A percentile compares a stretch with the other conserved stretches of the same genome.
phyloP scores from a whole-genome alignment of 2,888 invertebrate species.

The Nycteola revayana region DNA sequence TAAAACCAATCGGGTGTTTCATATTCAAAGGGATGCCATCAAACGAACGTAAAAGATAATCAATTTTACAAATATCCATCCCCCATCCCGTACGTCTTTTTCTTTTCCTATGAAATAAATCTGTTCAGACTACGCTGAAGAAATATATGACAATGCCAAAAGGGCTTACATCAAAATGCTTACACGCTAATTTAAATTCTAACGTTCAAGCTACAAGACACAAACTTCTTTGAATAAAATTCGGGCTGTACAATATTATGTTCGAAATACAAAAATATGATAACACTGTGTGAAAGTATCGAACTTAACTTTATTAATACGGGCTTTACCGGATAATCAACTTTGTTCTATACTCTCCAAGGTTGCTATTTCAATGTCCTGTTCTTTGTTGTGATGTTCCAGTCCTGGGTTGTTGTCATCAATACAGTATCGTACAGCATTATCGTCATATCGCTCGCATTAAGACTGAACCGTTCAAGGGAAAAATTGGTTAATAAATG shows the following conservation, averaged over 20 bases:
- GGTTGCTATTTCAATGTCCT: constrained; percentile 20
- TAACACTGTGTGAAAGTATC: constrained; percentile 70
- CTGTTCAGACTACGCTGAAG: constrained; percentile 50
- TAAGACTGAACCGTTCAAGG: constrained; percentile 71
- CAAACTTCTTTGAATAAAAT: constrained; percentile 6
- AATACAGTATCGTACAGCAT: constrained; percentile 70
- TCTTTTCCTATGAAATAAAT: constrained; percentile 67
- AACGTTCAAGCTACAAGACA: rapidly evolving
- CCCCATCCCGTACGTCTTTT: constrained; percentile 53
- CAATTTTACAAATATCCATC: constrained; percentile 76
- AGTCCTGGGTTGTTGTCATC: constrained; percentile 43
- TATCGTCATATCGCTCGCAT: constrained; percentile 70
- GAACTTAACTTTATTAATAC: constrained; percentile 68
- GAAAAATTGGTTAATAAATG: constrained; percentile 79
- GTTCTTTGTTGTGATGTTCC: constrained; percentile 25
- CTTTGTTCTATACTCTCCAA: constrained; percentile 7
- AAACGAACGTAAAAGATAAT: constrained; percentile 76
- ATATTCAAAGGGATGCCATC: constrained; percentile 53
- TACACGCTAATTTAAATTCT: constrained; percentile 15
- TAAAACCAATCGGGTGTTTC: constrained; percentile 67
- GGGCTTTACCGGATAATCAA: constrained; percentile 13
- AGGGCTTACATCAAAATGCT: constrained; percentile 15
- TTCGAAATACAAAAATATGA: constrained; percentile 51
- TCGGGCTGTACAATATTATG: constrained; percentile 1
- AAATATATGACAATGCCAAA: constrained; percentile 13